phyloP scores from a whole-genome alignment of 2,888 invertebrate genomes.

The Gnatocerus cornutus region DNA sequence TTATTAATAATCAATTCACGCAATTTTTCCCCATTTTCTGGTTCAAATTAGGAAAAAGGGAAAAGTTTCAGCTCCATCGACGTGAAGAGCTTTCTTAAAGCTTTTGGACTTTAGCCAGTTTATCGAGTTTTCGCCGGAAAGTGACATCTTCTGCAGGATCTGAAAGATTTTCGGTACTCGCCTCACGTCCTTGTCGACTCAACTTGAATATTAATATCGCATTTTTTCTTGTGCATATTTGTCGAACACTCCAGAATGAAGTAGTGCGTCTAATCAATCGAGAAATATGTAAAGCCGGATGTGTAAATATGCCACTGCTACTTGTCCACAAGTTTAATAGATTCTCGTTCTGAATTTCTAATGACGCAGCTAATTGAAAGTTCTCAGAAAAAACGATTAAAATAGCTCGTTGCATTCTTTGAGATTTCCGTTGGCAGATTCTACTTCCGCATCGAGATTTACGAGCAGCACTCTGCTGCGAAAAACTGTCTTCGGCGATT shows the following conservation, averaged over 20 bases:
- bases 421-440: conserved; percentile 2
- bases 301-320: conserved; percentile 3
- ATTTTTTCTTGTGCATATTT: conserved; percentile 33
- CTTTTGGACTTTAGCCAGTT: too few species aligned
- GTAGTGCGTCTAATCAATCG: conserved; percentile 28
- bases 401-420: conserved; percentile 1
- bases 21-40: too few species aligned
- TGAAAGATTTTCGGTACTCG: neutral
- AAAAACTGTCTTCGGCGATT: conserved; percentile 22
- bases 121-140: too few species aligned
- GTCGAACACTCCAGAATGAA: conserved; percentile 24
- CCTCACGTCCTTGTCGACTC: neutral
- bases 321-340: conserved; percentile 2
- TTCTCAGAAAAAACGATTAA: conserved; percentile 6
- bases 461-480: neutral
- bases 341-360: conserved; percentile 12
- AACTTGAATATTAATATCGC: conserved; percentile 21
- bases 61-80: too few species aligned
- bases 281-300: conserved; percentile 6
- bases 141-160: neutral
- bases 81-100: too few species aligned
- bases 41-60: too few species aligned
- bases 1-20: too few species aligned
- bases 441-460: conserved; percentile 7
- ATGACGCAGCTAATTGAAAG: conserved; percentile 10